Evolutionary conservation across 2,888 invertebrate species (phyloP).

Genomic region (Apodemia hepburni): DNA sequence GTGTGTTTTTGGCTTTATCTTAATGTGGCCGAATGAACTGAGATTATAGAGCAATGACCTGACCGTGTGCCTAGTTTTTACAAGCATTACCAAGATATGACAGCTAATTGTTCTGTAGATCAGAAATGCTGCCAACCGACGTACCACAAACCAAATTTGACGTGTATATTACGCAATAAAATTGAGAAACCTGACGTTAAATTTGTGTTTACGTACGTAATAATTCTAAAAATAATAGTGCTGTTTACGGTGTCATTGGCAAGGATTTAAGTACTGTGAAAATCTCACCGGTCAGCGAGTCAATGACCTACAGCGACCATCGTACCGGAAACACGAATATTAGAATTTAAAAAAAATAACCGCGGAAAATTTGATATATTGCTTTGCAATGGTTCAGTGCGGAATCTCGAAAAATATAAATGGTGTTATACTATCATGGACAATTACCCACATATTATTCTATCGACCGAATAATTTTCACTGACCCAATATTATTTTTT

Average conservation of each 20-base stretch:
- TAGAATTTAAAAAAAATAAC: not conserved
- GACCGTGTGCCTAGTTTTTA: not conserved
- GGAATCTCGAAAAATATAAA: not conserved
- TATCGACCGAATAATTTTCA: not conserved
- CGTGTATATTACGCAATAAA: too few relatives aligned
- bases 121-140: too few relatives aligned
- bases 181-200: not conserved
- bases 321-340: too few relatives aligned
- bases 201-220: not conserved
- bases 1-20: not conserved
- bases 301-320: not conserved
- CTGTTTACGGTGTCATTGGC: not conserved
- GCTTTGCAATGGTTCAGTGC: not conserved
- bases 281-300: not conserved
- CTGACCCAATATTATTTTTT: not conserved
- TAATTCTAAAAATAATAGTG: not conserved
- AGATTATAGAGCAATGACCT: not conserved
- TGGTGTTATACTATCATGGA: not conserved
- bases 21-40: not conserved
- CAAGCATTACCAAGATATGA: not conserved
- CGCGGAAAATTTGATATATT: not conserved
- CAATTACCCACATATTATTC: not conserved
- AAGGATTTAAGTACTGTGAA: not conserved
- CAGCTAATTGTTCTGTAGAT: too few relatives aligned
- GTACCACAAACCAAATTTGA: too few relatives aligned